Evolutionary conservation across 2,888 invertebrate genomes (phyloP), one percentile per base, ranked within the genome.

Genomic region (Ophonus ardosiacus): DNA sequence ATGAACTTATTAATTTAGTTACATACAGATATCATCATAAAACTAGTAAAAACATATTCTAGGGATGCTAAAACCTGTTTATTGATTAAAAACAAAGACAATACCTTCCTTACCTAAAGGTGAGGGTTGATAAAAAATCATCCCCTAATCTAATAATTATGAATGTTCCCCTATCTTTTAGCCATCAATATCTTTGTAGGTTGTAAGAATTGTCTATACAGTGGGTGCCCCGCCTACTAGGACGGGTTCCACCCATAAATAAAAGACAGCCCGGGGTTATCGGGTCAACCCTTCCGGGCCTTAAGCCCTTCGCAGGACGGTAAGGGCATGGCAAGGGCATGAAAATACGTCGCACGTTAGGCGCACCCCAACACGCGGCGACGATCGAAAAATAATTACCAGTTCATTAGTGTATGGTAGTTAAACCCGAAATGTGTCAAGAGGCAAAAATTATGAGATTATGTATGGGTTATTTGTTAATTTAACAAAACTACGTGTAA

Each of bases 191-290:
- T 13, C 2, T 51, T 10, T 31, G 43, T 51, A 51, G 2, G 43
- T 51, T 51, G 21, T 61, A 61, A n/a, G 17, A 63, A 63, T 63
- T 7, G 18, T 63, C 21, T 17, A 18, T 63, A 63, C 21, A 63
- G 63, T 63, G 63, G 21, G 18, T 13, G 63, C 10, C 13, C 63
- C 63, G 63, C 24, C 63, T 63, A 21, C 21, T 21, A 63, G 63
- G 63, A 18, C 63, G 63, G 63, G 24, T 63, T 63, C 17, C 63
- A 63, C 63, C 24, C 63, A 63, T 63, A 63, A 63, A 21, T 63
- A 63, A 63, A 18, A 24, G 8, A 61, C 59, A 5, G 8, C 15
- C 59, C 0, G 59, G 15, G 10, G 43, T 13, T 31, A 31, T 31
- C 31, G 31, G 31, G n/a, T 56, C 59, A 59, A 59, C 59, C 59